Evolutionary conservation across 2,888 invertebrate genomes (phyloP), one percentile per base, ranked within the genome.

Genomic region (Plusia festucae): DNA sequence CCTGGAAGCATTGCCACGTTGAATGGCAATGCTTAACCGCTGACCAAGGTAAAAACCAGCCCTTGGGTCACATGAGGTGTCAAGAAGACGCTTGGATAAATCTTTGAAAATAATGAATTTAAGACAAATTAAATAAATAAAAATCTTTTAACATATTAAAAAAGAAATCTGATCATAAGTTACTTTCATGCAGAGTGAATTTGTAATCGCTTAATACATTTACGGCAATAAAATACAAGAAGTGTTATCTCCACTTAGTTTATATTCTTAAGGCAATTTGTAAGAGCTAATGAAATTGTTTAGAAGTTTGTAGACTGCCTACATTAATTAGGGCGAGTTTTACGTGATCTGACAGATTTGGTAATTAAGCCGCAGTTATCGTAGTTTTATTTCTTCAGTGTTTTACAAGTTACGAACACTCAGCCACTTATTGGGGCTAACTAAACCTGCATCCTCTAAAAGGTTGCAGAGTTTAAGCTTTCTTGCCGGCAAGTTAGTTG

Each of bases 261-360:
- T 34, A 51, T 24, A 78, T 63, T 70, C 75, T 61, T 59, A 34
- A 34, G n/a, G 27, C 54, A 52, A 59, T 55, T 55, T 59, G 51
- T 51, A 55, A 70, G 76, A 65, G 60, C 79, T 75, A 78, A 69
- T 75, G 24, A 70, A 79, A 62, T 59, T 75, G 71, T 78, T 69
- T 70, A 61, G 61, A 57, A 79, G 79, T 53, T 76, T 76, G 60
- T 65, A 79, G 76, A 76, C 79, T 51, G 52, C 24, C 76, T 60
- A 51, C 34, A 53, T 79, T 76, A 76, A 79, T 76, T 76, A 65
- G 22, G 66, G 53, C 76, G 79, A 60, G 65, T 75, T 62, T 65
- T 76, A 65, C 56, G 76, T 64, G 55, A 63, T 76, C 60, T 76
- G 76, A 70, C 71, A 79, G 79, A 76, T 65, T 59, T 62, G 30